Evolutionary conservation across 53 echinoderm and acorn worm species (phyloP), one percentile per base, ranked within the genome.

Genomic region (Holothuria scabra): DNA sequence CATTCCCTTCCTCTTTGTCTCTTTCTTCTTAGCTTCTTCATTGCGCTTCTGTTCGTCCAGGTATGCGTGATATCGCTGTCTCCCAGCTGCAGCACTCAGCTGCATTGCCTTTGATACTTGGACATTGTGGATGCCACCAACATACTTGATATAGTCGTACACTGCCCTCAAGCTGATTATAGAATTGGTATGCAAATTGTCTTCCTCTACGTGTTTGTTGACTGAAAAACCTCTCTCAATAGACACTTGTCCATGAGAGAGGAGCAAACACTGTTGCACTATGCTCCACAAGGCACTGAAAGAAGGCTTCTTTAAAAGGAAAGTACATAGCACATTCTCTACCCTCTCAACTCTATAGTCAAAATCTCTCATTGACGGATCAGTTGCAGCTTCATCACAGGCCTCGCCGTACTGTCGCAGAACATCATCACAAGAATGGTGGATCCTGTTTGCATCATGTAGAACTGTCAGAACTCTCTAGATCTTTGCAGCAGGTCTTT

Each of bases 111-210:
- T 89, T 44, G 52, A 78, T 65, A 84, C 18, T 22, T 32, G 44
- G 16, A 88, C 35, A 18, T 83, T 88, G 6, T 76, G 14, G n/a
- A 88, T 88, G 3, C 88, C 88, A 22, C 88, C 88, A 8, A 88
- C 88, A 83, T 88, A 65, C 32, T 76, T 88, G 66, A 88, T 83
- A n/a, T 88, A 65, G 78, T 88, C 88, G 37, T 83, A 83, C 35
- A 83, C 76, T 26, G 83, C 88, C 60, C 88, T 88, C 65, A 88
- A 74, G 29, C 69, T 66, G 31, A 87, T 69, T 2, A 87, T 81
- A 12, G 81, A 87, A n/a, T 68, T 60, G 75, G 63, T 76, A 28
- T 21, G 58, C 14, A 88, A 58, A 76, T 88, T 84, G 81, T n/a
- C n/a, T n/a, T 76, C 88, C 58, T 84, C 88, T 23, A 88, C 63